These are phyloP conservation scores for Lysandra bellargus DNA, from an alignment of 2,888 invertebrate genomes.

Conservation along the genomic window DNA sequence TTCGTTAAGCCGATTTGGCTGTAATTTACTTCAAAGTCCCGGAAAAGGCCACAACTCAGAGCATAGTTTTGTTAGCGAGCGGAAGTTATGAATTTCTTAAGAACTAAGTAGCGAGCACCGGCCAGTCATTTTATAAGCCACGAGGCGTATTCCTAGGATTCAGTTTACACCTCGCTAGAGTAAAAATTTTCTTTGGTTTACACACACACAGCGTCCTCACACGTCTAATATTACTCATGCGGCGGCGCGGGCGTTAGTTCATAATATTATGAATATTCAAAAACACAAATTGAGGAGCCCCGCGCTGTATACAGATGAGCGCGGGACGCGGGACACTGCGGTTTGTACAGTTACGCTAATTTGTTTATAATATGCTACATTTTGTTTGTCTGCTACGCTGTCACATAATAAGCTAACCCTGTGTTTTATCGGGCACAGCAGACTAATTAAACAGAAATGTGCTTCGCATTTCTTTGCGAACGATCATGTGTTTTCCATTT, in stretches of 20 bases:
- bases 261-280: slow-evolving; percentile 11
- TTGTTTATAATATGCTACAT: background rate
- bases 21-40: too few species aligned
- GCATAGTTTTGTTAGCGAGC: too few species aligned
- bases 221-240: background rate
- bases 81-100: too few species aligned
- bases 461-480: too few species aligned
- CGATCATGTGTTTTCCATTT: background rate
- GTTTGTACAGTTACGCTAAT: background rate
- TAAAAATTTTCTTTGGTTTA: too few species aligned
- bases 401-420: too few species aligned
- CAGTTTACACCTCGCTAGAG: too few species aligned
- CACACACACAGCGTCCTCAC: background rate
- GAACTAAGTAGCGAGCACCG: background rate
- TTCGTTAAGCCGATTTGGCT: too few species aligned
- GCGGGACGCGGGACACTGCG: background rate
- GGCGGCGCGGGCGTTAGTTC: background rate
- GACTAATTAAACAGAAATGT: too few species aligned
- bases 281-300: background rate
- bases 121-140: background rate
- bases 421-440: too few species aligned
- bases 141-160: too few species aligned
- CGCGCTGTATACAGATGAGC: background rate
- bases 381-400: background rate
- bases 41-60: too few species aligned